Evolutionary conservation across 2,888 invertebrate species (phyloP).

Genomic region (Drosophila heteroneura): DNA sequence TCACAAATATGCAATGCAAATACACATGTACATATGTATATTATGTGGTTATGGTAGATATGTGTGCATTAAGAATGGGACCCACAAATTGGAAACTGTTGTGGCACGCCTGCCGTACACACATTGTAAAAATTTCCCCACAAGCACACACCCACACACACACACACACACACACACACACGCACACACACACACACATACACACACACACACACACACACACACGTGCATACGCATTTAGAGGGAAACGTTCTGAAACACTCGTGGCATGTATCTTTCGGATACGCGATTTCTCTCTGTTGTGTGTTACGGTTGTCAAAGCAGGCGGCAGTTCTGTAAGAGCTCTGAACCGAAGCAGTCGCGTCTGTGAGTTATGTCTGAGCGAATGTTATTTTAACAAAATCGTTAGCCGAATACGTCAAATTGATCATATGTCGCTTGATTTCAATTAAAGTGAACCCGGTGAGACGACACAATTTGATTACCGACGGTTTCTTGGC

Average conservation of each 20-base stretch:
- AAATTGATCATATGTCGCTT: constrained; percentile 41
- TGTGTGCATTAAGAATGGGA: constrained; percentile 21
- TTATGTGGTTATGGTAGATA: background rate
- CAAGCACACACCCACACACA: constrained; percentile 20
- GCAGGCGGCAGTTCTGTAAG: constrained; percentile 67
- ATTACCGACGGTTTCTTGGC: background rate
- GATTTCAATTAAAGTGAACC: constrained; percentile 8
- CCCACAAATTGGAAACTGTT: constrained; percentile 58
- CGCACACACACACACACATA: constrained; percentile 11
- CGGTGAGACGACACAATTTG: constrained; percentile 4
- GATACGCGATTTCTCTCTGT: constrained; percentile 31
- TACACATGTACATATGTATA: background rate
- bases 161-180: constrained; percentile 17
- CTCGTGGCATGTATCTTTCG: constrained; percentile 58
- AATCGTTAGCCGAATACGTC: constrained; percentile 28
- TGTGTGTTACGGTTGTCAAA: constrained; percentile 48
- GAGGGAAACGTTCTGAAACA: constrained; percentile 33
- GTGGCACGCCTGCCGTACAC: constrained; percentile 30
- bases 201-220: constrained; percentile 10
- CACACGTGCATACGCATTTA: background rate
- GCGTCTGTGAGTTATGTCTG: constrained; percentile 32
- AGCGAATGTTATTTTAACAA: constrained; percentile 26
- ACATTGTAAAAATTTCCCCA: constrained; percentile 47
- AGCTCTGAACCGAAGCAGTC: constrained; percentile 73
- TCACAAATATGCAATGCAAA: constrained; percentile 23